These are phyloP conservation scores for Pseudachorutes palmiensis DNA, from an alignment of 1,140 invertebrate genomes.

Conservation along the genomic window DNA sequence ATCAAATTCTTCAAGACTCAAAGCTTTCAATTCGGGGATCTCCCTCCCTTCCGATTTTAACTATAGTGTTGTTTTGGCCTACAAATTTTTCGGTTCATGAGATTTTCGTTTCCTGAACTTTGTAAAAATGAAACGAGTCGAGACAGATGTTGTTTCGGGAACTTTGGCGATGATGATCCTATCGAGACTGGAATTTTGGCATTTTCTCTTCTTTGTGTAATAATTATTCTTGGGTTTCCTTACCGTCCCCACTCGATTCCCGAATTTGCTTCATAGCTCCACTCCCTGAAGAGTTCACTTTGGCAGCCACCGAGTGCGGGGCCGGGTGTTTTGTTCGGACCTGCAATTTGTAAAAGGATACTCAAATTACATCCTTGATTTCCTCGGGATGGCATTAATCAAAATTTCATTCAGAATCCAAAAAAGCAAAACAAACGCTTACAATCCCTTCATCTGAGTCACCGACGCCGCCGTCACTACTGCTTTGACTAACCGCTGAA, in stretches of 20 bases:
- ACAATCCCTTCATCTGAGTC: too few species aligned
- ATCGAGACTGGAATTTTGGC: background rate
- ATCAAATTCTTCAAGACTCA: too few species aligned
- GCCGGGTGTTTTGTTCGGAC: slow-evolving; percentile 30
- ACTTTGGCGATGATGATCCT: slow-evolving; percentile 2
- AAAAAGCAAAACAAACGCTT: too few species aligned
- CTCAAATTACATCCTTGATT: slow-evolving; percentile 1
- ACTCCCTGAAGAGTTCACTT: slow-evolving; percentile 24
- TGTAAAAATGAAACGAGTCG: background rate
- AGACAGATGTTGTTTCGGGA: slow-evolving; percentile 4
- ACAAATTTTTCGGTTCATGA: background rate
- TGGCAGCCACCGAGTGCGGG: slow-evolving; percentile 15
- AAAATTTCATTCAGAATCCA: too few species aligned
- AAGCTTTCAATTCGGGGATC: too few species aligned
- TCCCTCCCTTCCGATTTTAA: too few species aligned
- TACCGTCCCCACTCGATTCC: slow-evolving; percentile 21
- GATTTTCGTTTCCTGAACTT: background rate
- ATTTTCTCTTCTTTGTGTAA: slow-evolving; percentile 2
- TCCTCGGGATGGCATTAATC: too few species aligned
- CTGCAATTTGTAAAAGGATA: slow-evolving; percentile 14
- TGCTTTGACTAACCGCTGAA: too few species aligned
- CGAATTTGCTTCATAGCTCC: slow-evolving; percentile 24
- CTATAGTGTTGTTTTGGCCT: too few species aligned
- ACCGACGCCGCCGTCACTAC: too few species aligned
- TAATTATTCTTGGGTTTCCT: slow-evolving; percentile 2